Percentiles rank a stretch among this genome's conserved stretches.
Conservation (phyloP, 2,113 vertebrate genomes). For the Podarcis muralis region DNA sequence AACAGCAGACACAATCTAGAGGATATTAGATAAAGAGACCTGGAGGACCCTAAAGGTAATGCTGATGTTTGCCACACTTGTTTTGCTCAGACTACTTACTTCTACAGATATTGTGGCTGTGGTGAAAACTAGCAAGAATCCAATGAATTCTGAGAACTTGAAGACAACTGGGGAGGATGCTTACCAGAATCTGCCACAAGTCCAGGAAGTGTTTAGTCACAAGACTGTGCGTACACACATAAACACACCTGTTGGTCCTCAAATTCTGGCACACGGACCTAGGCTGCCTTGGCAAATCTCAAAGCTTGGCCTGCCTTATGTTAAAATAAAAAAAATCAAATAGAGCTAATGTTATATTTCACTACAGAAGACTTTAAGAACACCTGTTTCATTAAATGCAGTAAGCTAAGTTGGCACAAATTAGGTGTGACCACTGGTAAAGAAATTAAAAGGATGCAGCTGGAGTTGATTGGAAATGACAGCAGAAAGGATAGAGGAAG, state of each 20-base stretch:
- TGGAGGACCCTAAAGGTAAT: slow-evolving; percentile 18
- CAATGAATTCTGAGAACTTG: slow-evolving; percentile 21
- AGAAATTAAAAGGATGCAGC: not conserved
- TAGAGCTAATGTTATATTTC: not conserved
- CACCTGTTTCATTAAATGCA: slow-evolving; percentile 27
- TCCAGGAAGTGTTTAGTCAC: not conserved
- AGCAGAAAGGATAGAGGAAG: no score
- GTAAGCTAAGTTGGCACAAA: not conserved
- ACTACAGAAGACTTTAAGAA: slow-evolving; percentile 20
- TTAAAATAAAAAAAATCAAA: not conserved
- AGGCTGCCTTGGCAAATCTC: not conserved
- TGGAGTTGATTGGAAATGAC: not conserved
- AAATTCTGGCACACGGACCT: not conserved
- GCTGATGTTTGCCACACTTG: slow-evolving; percentile 25
- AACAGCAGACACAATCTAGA: slow-evolving; percentile 21
- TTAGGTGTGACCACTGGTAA: slow-evolving; percentile 15
- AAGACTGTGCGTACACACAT: not conserved
- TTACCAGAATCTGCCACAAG: not conserved
- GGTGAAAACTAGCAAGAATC: slow-evolving; percentile 11
- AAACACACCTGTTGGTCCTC: not conserved
- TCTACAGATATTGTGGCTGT: not conserved
- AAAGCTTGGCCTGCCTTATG: not conserved
- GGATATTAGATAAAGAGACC: slow-evolving; percentile 13
- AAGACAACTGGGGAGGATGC: not conserved
- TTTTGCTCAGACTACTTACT: slow-evolving; percentile 26